Percentiles rank a stretch among this genome's conserved stretches.
phyloP scores from a whole-genome alignment of 2,888 invertebrate species.

The Trissoscelio sp. region DNA sequence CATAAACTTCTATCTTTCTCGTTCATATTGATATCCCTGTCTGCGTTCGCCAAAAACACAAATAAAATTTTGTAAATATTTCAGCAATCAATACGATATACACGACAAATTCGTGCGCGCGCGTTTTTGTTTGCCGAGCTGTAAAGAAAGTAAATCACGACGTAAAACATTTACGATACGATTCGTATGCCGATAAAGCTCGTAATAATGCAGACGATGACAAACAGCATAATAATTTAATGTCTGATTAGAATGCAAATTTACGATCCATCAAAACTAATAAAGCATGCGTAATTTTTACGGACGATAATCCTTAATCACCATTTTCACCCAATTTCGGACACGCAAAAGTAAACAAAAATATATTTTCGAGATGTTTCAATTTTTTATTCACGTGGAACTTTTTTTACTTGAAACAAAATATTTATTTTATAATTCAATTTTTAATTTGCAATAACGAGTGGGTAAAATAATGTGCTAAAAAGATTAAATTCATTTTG shows the following conservation, averaged over 20 bases:
- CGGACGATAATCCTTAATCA: not conserved
- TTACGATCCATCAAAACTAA: conserved; percentile 4
- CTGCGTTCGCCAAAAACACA: not conserved
- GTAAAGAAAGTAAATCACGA: conserved; percentile 37
- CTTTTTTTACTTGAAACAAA: too few relatives aligned
- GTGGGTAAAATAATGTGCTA: too few relatives aligned
- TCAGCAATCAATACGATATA: conserved; percentile 15
- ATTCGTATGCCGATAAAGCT: conserved; percentile 20
- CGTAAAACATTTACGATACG: conserved; percentile 47
- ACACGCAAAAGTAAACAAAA: not conserved
- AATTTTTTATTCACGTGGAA: not conserved
- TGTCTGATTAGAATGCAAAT: conserved; percentile 34
- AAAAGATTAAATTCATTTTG: too few relatives aligned
- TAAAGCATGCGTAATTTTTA: conserved; percentile 11
- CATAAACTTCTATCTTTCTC: not conserved
- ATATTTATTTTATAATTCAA: too few relatives aligned
- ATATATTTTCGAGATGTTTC: not conserved
- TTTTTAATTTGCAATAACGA: too few relatives aligned
- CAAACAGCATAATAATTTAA: conserved; percentile 25
- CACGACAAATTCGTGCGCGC: conserved; percentile 14
- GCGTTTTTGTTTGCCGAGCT: conserved; percentile 26
- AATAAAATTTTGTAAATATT: conserved; percentile 33
- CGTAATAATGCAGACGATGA: conserved; percentile 22
- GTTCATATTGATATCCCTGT: not conserved
- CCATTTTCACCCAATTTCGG: not conserved